Conservation (phyloP, 2,113 vertebrate species). For the Cromileptes altivelis region DNA sequence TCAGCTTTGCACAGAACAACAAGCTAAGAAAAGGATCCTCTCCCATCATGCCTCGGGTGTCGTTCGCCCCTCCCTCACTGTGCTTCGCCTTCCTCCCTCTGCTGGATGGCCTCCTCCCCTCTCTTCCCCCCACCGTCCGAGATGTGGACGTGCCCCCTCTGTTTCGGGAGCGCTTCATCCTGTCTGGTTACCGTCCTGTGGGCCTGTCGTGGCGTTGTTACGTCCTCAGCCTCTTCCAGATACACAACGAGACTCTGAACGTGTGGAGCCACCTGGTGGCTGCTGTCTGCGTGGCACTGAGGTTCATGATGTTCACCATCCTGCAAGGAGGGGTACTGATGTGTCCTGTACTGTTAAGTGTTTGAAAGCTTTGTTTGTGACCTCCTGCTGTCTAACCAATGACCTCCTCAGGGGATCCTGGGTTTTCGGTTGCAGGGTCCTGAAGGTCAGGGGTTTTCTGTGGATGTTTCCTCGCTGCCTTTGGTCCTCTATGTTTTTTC, state of each 20-base stretch:
- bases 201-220: slow-evolving; percentile 90
- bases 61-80: slow-evolving; percentile 22
- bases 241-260: slow-evolving; percentile 93
- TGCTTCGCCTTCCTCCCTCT: neutral
- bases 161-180: slow-evolving; percentile 92
- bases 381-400: slow-evolving; percentile 57
- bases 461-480: slow-evolving; percentile 84
- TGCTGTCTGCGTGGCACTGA: slow-evolving; percentile 55
- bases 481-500: slow-evolving; percentile 89
- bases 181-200: slow-evolving; percentile 88
- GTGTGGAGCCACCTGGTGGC: slow-evolving; percentile 94
- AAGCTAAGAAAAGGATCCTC: neutral
- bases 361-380: neutral
- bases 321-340: slow-evolving; percentile 65
- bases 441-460: slow-evolving; percentile 70
- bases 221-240: slow-evolving; percentile 92
- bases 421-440: slow-evolving; percentile 69
- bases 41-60: slow-evolving; percentile 70
- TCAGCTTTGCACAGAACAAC: neutral
- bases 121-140: slow-evolving; percentile 82
- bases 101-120: slow-evolving; percentile 79
- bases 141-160: slow-evolving; percentile 89
- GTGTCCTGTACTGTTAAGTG: neutral
- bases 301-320: slow-evolving; percentile 53
- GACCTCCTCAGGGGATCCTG: slow-evolving; percentile 87